Percentiles rank a stretch among this genome's conserved stretches.
Evolutionary conservation across 2,797 vertebrate genomes (phyloP).

Genomic region (Chelidonichthys spinosus): DNA sequence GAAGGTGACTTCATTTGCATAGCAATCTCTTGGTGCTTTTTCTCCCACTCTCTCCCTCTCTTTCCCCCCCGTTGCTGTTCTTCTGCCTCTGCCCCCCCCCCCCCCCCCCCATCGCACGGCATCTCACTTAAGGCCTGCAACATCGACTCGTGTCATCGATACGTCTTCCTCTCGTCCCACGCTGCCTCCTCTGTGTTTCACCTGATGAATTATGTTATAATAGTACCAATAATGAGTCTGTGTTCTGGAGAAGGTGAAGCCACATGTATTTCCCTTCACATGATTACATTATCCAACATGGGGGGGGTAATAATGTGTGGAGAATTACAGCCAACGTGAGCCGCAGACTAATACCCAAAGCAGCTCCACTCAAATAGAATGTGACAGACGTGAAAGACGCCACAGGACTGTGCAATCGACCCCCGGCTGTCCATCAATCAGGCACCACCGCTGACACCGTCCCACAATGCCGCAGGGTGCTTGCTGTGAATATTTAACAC

Average conservation of each 20-base stretch:
- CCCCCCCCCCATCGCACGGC: conserved; percentile 17
- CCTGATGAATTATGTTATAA: conserved; percentile 66
- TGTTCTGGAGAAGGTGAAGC: conserved; percentile 45
- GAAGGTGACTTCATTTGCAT: conserved; percentile 78
- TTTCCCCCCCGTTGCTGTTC: conserved; percentile 37
- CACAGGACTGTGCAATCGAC: conserved; percentile 68
- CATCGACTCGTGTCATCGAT: conserved; percentile 59
- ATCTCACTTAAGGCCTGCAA: conserved; percentile 44
- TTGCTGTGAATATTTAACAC: conserved; percentile 76
- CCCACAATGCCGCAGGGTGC: conserved; percentile 72
- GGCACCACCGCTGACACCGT: conserved; percentile 62
- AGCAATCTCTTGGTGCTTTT: conserved; percentile 56
- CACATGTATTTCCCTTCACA: conserved; percentile 39
- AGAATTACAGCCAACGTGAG: conserved; percentile 62
- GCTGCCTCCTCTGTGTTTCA: conserved; percentile 35
- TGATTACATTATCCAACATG: conserved; percentile 62
- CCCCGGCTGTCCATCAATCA: conserved; percentile 80
- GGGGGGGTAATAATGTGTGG: conserved; percentile 59
- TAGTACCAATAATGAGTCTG: conserved; percentile 65
- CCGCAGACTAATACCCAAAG: conserved; percentile 65
- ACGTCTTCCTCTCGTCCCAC: conserved; percentile 15
- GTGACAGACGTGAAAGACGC: conserved; percentile 79
- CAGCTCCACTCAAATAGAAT: conserved; percentile 67
- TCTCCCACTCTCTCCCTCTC: conserved; percentile 27
- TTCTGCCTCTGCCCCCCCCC: conserved; percentile 11